phyloP scores from a whole-genome alignment of 2,113 vertebrate genomes.

The Salvelinus alpinus region DNA sequence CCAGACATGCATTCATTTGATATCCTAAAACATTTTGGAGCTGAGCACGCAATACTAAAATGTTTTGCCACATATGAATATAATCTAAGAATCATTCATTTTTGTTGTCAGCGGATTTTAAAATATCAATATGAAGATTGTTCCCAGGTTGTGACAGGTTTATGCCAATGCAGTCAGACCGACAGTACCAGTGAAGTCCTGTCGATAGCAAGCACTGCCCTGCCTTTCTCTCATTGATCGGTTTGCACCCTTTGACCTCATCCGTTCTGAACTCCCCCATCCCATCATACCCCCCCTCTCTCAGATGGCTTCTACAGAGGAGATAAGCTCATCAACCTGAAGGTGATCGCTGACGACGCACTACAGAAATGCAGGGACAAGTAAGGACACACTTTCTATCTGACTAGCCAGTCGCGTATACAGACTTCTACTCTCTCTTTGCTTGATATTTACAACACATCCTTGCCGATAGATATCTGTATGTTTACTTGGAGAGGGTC shows the following conservation, averaged over 20 bases:
- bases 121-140: too few relatives aligned
- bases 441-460: not conserved
- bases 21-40: too few relatives aligned
- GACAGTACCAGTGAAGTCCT: not conserved
- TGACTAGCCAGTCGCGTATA: not conserved
- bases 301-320: constrained; percentile 96
- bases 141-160: too few relatives aligned
- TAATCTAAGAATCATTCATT: too few relatives aligned
- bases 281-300: not conserved
- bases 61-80: too few relatives aligned
- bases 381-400: constrained; percentile 71
- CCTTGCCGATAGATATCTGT: not conserved
- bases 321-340: constrained; percentile 93
- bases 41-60: too few relatives aligned
- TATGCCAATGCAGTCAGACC: not conserved
- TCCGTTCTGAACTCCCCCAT: not conserved
- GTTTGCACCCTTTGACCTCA: not conserved
- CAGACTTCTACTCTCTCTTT: too few relatives aligned
- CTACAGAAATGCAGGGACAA: constrained; percentile 87
- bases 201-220: not conserved
- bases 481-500: not conserved
- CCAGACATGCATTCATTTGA: not conserved
- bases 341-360: constrained; percentile 90
- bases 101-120: too few relatives aligned
- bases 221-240: not conserved